Percentiles rank a stretch among this genome's conserved stretches.
Evolutionary conservation across 2,113 vertebrate species (phyloP).

Genomic region (Tachysurus vachellii): DNA sequence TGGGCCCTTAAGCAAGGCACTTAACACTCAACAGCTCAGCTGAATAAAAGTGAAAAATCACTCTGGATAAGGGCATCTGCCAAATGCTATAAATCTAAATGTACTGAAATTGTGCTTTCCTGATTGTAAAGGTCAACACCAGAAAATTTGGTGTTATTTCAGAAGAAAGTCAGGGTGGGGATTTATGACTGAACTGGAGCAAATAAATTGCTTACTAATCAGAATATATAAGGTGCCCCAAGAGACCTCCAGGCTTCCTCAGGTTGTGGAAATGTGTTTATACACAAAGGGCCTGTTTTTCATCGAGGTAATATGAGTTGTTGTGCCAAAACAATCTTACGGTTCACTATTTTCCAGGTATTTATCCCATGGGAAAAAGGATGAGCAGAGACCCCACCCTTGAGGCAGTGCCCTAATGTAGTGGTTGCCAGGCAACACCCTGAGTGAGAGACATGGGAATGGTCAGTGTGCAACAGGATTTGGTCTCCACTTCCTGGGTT

Average conservation of each 20-base stretch:
- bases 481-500: conserved; percentile 14
- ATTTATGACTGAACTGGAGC: background rate
- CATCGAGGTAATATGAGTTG: conserved; percentile 9
- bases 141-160: background rate
- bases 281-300: conserved; percentile 30
- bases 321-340: conserved; percentile 29
- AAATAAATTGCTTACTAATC: background rate
- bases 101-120: background rate
- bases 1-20: too few species aligned
- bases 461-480: conserved; percentile 25
- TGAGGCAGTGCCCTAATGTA: conserved; percentile 6
- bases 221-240: background rate
- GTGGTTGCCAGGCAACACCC: conserved; percentile 34
- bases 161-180: background rate
- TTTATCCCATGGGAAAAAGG: conserved; percentile 7
- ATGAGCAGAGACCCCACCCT: background rate
- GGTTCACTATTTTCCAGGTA: conserved; percentile 34
- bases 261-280: conserved; percentile 30
- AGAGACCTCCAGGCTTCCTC: background rate
- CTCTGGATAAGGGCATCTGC: too few species aligned
- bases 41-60: too few species aligned
- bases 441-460: conserved; percentile 30
- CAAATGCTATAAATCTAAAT: too few species aligned
- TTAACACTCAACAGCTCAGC: too few species aligned
- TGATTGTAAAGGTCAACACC: background rate